Conservation (phyloP, 1,140 invertebrate species). For the Pogonomyrmex californicus region DNA sequence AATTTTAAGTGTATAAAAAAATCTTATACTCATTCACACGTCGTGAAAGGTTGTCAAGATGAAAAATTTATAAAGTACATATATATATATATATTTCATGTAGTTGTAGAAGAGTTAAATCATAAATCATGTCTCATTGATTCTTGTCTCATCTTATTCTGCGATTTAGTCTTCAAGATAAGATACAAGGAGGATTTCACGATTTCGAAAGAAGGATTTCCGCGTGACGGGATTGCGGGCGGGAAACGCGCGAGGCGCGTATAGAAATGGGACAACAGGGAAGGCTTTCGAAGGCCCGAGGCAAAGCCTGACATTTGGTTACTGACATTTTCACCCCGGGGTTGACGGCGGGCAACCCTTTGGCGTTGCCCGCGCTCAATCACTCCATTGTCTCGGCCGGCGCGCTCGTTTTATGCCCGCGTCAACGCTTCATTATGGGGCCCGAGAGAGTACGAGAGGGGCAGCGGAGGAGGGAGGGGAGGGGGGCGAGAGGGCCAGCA, state of each 20-base stretch:
- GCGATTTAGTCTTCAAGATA: neutral
- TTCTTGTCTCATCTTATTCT: neutral
- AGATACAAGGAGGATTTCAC: neutral
- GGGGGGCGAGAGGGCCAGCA: neutral
- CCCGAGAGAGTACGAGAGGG: slow-evolving; percentile 54
- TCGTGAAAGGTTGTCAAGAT: too few relatives aligned
- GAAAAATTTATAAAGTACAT: neutral
- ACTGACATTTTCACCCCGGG: slow-evolving; percentile 85
- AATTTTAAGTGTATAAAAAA: neutral
- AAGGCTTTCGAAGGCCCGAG: slow-evolving; percentile 65
- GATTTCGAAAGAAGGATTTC: neutral
- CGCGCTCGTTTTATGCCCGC: slow-evolving; percentile 85
- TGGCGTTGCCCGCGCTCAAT: slow-evolving; percentile 84
- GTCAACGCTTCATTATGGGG: slow-evolving; percentile 86
- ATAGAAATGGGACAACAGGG: slow-evolving; percentile 12
- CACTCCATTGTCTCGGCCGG: slow-evolving; percentile 84
- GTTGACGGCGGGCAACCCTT: slow-evolving; percentile 84
- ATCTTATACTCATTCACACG: neutral
- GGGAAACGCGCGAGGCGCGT: slow-evolving; percentile 21
- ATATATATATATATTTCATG: neutral
- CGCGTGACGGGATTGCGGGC: neutral
- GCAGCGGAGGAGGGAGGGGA: neutral
- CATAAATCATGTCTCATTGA: neutral
- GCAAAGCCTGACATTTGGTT: slow-evolving; percentile 81
- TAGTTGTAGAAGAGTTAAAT: neutral